These are phyloP conservation scores for Plutomurus gul DNA, from an alignment of 1,140 invertebrate genomes.

Conservation along the genomic window DNA sequence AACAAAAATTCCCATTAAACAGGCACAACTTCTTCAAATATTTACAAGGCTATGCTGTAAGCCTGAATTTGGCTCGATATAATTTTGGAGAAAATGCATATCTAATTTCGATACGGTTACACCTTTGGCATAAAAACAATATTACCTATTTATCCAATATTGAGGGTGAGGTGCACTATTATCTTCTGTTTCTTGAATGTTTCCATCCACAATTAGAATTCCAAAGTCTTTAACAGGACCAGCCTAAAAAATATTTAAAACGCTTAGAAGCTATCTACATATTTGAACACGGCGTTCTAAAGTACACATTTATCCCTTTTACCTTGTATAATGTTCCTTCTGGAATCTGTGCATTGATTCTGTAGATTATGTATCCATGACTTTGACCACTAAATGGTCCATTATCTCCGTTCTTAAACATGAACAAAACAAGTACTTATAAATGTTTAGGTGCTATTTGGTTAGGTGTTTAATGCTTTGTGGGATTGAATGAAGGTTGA, in stretches of 20 bases:
- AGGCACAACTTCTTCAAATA: background rate
- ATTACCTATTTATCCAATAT: constrained; percentile 60
- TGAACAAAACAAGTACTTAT: too few species aligned
- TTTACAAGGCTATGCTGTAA: background rate
- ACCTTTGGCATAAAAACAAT: background rate
- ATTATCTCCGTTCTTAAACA: too few species aligned
- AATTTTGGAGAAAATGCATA: background rate
- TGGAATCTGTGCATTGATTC: constrained; percentile 53
- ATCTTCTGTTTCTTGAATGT: constrained; percentile 54
- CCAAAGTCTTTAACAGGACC: constrained; percentile 63
- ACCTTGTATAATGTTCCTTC: background rate
- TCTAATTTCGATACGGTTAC: background rate
- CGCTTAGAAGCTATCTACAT: background rate
- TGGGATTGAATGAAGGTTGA: too few species aligned
- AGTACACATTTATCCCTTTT: background rate
- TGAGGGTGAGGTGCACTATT: constrained; percentile 56
- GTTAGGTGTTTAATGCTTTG: too few species aligned
- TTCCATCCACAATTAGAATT: constrained; percentile 61
- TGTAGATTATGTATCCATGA: constrained; percentile 66
- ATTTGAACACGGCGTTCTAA: background rate
- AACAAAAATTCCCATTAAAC: background rate
- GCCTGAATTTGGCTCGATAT: background rate
- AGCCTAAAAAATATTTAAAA: constrained; percentile 54
- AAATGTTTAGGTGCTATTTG: too few species aligned
- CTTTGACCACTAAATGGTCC: too few species aligned